Evolutionary conservation across 2,113 vertebrate genomes (phyloP).

Genomic region (Beaufortia kweichowensis): DNA sequence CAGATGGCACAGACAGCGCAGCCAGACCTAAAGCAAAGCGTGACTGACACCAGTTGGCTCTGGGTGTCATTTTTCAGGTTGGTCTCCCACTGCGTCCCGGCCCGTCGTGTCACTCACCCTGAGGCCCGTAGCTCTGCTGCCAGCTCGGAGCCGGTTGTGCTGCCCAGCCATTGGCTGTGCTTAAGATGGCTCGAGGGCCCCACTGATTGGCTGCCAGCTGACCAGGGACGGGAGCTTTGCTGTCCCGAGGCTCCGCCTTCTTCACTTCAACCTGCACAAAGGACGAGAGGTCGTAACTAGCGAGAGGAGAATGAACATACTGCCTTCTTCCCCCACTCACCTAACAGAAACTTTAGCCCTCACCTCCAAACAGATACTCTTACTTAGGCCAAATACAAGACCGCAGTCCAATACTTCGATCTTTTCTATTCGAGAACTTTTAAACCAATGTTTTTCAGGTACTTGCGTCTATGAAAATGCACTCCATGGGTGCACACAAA

Average conservation of each 20-base stretch:
- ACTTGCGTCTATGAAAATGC: constrained; percentile 58
- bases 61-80: constrained; percentile 41
- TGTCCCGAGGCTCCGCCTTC: constrained; percentile 94
- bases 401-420: constrained; percentile 41
- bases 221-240: constrained; percentile 88
- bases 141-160: constrained; percentile 92
- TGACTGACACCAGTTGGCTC: constrained; percentile 45
- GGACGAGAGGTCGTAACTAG: constrained; percentile 78
- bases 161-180: constrained; percentile 95
- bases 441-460: constrained; percentile 90
- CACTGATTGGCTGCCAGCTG: constrained; percentile 90
- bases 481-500: neutral
- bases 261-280: constrained; percentile 98
- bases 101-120: constrained; percentile 82
- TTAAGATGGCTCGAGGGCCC: constrained; percentile 91
- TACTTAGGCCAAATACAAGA: constrained; percentile 70
- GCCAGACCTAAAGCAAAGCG: constrained; percentile 38
- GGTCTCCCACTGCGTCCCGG: constrained; percentile 73
- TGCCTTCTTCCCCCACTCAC: constrained; percentile 41
- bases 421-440: constrained; percentile 61
- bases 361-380: constrained; percentile 64
- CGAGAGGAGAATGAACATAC: constrained; percentile 69
- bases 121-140: constrained; percentile 94
- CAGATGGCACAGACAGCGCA: constrained; percentile 44
- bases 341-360: constrained; percentile 47